phyloP scores from a whole-genome alignment of 2,888 invertebrate genomes.

The Pyrochroa serraticornis region DNA sequence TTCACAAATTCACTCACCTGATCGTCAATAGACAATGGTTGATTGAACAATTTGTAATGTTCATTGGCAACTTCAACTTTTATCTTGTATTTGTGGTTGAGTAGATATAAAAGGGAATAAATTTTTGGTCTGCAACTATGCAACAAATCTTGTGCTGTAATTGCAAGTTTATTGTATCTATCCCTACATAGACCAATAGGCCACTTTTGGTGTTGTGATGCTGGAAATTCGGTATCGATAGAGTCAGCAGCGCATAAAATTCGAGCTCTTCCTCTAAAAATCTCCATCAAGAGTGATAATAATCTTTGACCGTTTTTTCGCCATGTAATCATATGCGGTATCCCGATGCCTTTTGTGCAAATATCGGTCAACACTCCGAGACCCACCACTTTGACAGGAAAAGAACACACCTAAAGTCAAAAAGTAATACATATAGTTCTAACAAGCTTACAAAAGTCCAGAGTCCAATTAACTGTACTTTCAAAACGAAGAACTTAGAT shows the following conservation, averaged over 20 bases:
- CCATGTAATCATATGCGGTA: constrained; percentile 59
- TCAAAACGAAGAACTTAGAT: no score
- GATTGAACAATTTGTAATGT: constrained; percentile 52
- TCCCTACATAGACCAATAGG: constrained; percentile 6
- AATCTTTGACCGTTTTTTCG: constrained; percentile 49
- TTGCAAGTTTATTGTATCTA: neutral
- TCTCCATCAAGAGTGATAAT: constrained; percentile 52
- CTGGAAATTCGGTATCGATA: neutral
- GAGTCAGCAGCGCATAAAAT: constrained; percentile 37
- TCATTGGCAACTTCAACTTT: constrained; percentile 51
- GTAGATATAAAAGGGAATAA: constrained; percentile 55
- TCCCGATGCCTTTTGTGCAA: constrained; percentile 49
- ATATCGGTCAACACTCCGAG: constrained; percentile 57
- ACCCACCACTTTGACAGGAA: constrained; percentile 53
- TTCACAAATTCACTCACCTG: constrained; percentile 40
- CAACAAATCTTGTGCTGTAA: constrained; percentile 49
- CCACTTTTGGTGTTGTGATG: neutral
- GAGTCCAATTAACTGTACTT: no score
- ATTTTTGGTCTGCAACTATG: constrained; percentile 59
- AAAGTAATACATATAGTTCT: no score
- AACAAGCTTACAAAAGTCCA: no score
- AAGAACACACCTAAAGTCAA: constrained; percentile 41
- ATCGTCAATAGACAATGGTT: constrained; percentile 50
- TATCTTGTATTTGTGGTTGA: constrained; percentile 49
- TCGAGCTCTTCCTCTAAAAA: constrained; percentile 58